Conservation (phyloP, 2,797 vertebrate species). For the Cynopterus sphinx region DNA sequence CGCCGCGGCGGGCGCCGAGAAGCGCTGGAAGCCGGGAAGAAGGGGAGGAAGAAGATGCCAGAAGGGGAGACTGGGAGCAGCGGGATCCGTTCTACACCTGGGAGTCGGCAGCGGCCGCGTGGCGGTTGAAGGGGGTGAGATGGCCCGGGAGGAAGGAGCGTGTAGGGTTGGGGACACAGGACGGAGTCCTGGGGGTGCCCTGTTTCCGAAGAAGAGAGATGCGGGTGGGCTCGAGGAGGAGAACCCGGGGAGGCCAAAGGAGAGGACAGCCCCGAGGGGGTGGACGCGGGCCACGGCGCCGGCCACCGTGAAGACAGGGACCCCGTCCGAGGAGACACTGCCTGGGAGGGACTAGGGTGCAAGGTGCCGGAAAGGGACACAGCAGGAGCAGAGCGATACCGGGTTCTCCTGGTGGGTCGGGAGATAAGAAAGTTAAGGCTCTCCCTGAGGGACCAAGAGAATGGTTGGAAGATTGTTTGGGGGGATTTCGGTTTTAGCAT, state of each 20-base stretch:
- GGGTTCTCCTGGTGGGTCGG: neutral
- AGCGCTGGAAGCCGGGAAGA: neutral
- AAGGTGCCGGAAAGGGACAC: neutral
- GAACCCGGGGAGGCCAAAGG: neutral
- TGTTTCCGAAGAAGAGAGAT: neutral
- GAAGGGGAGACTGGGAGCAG: neutral
- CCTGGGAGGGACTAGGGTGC: neutral
- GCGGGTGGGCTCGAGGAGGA: neutral
- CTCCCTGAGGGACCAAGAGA: neutral
- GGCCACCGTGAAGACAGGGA: no score
- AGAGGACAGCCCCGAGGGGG: no score
- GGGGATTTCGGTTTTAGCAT: neutral
- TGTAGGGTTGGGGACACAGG: neutral
- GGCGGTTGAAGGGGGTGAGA: no score
- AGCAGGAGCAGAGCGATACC: fast-evolving
- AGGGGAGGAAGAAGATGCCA: neutral
- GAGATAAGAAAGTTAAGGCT: neutral
- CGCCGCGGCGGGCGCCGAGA: neutral
- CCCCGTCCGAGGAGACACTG: neutral
- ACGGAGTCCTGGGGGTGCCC: no score
- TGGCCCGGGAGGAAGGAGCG: fast-evolving
- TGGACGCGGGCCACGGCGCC: fast-evolving
- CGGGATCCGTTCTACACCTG: neutral
- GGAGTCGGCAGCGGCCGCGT: neutral
- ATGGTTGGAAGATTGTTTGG: neutral